These are phyloP conservation scores for Ctenosaura bakeri DNA, from an alignment of 2,797 vertebrate species.

Conservation along the genomic window DNA sequence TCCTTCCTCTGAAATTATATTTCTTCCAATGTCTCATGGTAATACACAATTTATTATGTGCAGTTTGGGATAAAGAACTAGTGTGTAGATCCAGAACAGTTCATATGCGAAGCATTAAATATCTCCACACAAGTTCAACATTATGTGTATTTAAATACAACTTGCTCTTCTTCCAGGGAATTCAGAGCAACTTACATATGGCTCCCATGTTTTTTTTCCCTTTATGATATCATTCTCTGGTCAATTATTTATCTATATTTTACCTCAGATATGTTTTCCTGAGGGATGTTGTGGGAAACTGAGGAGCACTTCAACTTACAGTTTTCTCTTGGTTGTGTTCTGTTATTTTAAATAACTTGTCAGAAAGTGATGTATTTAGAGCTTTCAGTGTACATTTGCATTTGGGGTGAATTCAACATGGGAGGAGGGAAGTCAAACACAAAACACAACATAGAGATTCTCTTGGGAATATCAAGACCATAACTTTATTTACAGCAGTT, in stretches of 20 bases:
- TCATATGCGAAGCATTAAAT: neutral
- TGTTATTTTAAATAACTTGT: neutral
- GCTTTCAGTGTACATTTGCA: too few species aligned
- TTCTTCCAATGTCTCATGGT: neutral
- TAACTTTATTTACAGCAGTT: too few species aligned
- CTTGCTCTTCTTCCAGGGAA: neutral
- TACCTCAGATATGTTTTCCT: neutral
- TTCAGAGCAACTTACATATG: neutral
- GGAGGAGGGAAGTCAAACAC: too few species aligned
- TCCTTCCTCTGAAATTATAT: neutral
- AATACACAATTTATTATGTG: neutral
- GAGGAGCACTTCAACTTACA: neutral
- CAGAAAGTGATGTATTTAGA: neutral
- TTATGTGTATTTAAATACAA: neutral
- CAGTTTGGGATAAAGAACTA: neutral
- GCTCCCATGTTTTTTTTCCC: rapidly evolving
- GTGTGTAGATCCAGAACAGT: neutral
- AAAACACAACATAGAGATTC: too few species aligned
- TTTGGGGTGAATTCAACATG: too few species aligned
- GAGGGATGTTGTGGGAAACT: neutral
- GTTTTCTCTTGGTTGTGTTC: neutral
- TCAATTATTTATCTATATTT: neutral
- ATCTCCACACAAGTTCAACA: neutral
- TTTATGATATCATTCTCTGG: neutral
- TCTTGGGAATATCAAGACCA: too few species aligned